Evolutionary conservation across 2,888 invertebrate genomes (phyloP), one percentile per base, ranked within the genome.

Genomic region (Scaeva pyrastri): DNA sequence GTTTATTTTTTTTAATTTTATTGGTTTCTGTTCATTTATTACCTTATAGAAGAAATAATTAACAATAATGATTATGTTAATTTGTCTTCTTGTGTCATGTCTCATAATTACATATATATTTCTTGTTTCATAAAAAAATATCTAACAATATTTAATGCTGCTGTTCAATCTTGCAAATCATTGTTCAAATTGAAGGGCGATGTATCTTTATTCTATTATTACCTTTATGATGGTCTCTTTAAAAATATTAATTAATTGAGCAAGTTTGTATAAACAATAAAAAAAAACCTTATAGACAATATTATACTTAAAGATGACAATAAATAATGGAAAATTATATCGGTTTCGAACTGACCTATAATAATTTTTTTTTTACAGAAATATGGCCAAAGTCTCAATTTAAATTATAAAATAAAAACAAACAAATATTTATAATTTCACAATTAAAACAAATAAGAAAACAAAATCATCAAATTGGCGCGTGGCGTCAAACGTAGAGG

Each of bases 401-500:
- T 4, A 4, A 36, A 31, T 31, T 31, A 26, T 26, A n/a, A 8
- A n/a, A 16, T 16, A n/a, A 56, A 12, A 6, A 16, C 6, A 36
- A 11, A 36, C 16, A 56, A 56, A 56, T 31, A 31, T 16, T 56
- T 56, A 31, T 31, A 56, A 31, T 56, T 56, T 56, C 4, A 3
- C 10, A 56, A 19, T 58, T 36, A 10, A 36, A 58, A 56, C 11
- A 56, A 56, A 56, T 31, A 50, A 19, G 2, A 16, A 11, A 14
- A 14, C 16, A 36, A 19, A 16, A 56, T 10, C 12, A 55, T n/a
- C n/a, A 8, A 5, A n/a, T n/a, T 7, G 6, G 21, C 2, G n/a
- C 5, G 10, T 26, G 16, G 6, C 26, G 41, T 1, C 26, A 16
- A 64, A 2, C 23, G n/a, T 62, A 23, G 19, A 36, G 11, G 12